A percentile compares a stretch with the other conserved stretches of the same genome.
Conservation (phyloP, 1,140 invertebrate genomes). For the Zophobas morio region DNA sequence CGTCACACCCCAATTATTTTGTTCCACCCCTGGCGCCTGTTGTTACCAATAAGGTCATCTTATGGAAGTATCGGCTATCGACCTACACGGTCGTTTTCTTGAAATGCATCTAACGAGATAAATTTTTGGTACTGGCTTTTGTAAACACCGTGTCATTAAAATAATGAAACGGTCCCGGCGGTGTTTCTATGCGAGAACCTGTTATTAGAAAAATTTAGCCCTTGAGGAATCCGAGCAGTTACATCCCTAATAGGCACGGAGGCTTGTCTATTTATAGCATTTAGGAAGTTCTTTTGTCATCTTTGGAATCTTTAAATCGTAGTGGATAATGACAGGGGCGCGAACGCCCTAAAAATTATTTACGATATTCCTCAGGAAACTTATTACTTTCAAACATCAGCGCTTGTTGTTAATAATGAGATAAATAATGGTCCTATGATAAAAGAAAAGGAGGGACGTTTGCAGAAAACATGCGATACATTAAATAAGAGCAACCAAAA, state of each 20-base stretch:
- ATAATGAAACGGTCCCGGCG: conserved; percentile 28
- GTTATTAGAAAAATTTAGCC: conserved; percentile 18
- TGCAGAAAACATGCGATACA: no score
- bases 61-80: not conserved
- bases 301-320: not conserved
- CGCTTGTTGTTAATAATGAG: no score
- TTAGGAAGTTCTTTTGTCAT: conserved; percentile 24
- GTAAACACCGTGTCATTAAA: conserved; percentile 15
- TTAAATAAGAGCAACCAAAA: no score
- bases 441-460: no score
- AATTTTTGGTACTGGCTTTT: not conserved
- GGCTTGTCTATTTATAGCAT: not conserved
- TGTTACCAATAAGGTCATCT: conserved; percentile 17
- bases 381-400: no score
- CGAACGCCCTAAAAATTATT: no score
- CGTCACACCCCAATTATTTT: conserved; percentile 31
- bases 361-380: no score
- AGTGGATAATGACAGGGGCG: not conserved
- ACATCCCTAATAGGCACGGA: conserved; percentile 11
- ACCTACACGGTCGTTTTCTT: not conserved
- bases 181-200: not conserved
- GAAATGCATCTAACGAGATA: not conserved
- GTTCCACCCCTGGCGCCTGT: conserved; percentile 10
- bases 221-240: conserved; percentile 9
- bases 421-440: no score